These are phyloP conservation scores for Loris lydekkerianus DNA, from an alignment of 2,797 vertebrate species.

Conservation along the genomic window DNA sequence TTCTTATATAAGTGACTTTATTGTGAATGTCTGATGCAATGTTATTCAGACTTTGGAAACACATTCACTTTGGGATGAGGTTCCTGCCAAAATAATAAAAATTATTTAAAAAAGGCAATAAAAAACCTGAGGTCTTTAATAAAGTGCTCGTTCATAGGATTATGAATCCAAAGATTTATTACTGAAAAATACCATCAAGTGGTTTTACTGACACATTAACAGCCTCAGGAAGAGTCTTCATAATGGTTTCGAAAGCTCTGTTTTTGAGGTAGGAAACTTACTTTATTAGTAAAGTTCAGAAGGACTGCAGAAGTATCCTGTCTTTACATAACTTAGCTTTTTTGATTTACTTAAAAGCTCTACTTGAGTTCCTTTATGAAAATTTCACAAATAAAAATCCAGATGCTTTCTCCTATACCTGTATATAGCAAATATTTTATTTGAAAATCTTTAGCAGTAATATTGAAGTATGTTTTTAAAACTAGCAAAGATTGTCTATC, in stretches of 20 bases:
- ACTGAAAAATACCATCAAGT: constrained; percentile 62
- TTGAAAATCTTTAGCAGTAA: background rate
- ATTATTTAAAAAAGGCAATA: constrained; percentile 63
- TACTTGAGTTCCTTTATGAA: constrained; percentile 28
- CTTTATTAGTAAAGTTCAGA: constrained; percentile 62
- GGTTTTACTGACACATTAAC: constrained; percentile 61
- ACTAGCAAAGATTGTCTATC: background rate
- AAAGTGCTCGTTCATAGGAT: constrained; percentile 76
- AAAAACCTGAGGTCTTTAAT: constrained; percentile 73
- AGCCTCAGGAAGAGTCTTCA: background rate
- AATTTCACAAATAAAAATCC: background rate
- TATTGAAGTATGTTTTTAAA: constrained; percentile 10
- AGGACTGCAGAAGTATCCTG: background rate
- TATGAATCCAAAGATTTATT: constrained; percentile 72
- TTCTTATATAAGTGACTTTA: constrained; percentile 72
- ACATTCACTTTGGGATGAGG: constrained; percentile 41
- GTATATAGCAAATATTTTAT: background rate
- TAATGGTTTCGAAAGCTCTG: constrained; percentile 64
- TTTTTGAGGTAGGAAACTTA: constrained; percentile 67
- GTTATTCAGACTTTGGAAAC: constrained; percentile 64
- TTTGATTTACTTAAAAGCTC: background rate
- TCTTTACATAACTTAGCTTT: background rate
- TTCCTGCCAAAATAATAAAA: constrained; percentile 78
- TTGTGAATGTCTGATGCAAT: constrained; percentile 57
- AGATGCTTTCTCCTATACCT: background rate